These are phyloP conservation scores for Adelphocoris suturalis DNA, from an alignment of 2,888 invertebrate genomes.

Conservation along the genomic window DNA sequence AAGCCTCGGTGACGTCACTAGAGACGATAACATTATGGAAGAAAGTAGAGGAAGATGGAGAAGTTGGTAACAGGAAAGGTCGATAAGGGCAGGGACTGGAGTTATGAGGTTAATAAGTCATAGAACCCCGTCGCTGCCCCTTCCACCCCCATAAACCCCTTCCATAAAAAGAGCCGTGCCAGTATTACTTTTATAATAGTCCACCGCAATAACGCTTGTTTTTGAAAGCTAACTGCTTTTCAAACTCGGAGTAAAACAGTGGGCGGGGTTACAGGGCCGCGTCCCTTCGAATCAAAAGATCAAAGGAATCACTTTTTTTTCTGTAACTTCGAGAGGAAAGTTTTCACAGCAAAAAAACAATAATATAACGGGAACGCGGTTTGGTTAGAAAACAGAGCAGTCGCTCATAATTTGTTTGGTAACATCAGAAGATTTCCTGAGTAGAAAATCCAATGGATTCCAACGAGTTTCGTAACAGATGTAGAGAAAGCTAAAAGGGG, in stretches of 20 bases:
- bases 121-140: background rate
- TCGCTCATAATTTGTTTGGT: background rate
- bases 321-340: conserved; percentile 4
- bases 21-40: conserved; percentile 44
- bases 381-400: background rate
- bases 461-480: background rate
- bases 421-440: background rate
- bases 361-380: background rate
- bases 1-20: conserved; percentile 11
- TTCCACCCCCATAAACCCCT: background rate
- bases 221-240: conserved; percentile 38
- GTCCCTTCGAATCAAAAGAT: conserved; percentile 1
- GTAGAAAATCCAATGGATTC: background rate
- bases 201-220: conserved; percentile 37
- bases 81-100: background rate
- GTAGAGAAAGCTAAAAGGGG: too few relatives aligned
- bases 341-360: background rate
- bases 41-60: conserved; percentile 31
- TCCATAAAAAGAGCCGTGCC: conserved; percentile 19
- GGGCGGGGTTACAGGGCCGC: background rate
- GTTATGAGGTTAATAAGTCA: conserved; percentile 61
- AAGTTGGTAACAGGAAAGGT: conserved; percentile 46
- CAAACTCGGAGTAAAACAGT: background rate
- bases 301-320: background rate
- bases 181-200: conserved; percentile 52